Percentiles rank a stretch among this genome's conserved stretches.
Conservation (phyloP, 1,140 invertebrate species). For the Ericerus pela region DNA sequence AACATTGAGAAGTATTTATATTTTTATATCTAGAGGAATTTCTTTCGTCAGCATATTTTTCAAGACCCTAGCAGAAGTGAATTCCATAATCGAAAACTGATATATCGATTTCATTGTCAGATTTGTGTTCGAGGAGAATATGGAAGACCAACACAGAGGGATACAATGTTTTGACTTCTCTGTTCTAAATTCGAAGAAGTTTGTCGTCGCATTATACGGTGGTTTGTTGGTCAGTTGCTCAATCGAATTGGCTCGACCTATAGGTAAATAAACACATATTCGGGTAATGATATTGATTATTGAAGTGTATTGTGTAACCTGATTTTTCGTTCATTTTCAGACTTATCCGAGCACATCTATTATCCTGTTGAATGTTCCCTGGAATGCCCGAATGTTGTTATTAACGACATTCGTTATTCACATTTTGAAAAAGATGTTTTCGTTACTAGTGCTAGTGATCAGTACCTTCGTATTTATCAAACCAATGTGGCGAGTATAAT, state of each 20-base stretch:
- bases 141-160: neutral
- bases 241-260: no score
- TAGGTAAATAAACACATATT: no score
- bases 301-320: no score
- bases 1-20: no score
- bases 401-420: neutral
- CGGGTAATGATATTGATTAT: no score
- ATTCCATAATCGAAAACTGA: no score
- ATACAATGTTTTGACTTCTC: slow-evolving; percentile 1
- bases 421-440: neutral
- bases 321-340: no score
- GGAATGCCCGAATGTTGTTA: neutral
- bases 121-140: neutral
- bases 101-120: neutral
- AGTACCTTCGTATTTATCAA: neutral
- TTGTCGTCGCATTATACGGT: neutral
- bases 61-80: no score
- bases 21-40: no score
- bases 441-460: neutral
- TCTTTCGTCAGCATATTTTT: no score
- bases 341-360: no score
- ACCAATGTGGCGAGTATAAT: neutral
- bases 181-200: neutral
- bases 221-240: neutral
- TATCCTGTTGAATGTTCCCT: no score